These are phyloP conservation scores for Sciaenops ocellatus DNA, from an alignment of 2,797 vertebrate genomes.

Conservation along the genomic window DNA sequence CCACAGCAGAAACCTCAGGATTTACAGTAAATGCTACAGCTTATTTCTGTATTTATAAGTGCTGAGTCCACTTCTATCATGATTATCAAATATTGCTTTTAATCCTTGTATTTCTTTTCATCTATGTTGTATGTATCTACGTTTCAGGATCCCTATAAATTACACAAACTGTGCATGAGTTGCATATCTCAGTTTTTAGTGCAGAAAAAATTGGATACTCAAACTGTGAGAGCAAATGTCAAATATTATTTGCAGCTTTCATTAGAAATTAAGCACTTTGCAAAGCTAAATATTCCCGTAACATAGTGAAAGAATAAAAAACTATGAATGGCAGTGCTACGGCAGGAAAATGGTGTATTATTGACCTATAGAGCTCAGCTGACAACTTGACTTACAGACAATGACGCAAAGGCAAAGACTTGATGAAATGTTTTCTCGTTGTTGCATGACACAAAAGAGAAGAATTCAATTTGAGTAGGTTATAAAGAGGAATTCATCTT, in stretches of 20 bases:
- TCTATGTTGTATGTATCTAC: not conserved
- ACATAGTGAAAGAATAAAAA: not conserved
- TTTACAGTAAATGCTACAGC: constrained; percentile 12
- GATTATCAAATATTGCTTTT: constrained; percentile 5
- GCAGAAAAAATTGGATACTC: not conserved
- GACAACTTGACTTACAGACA: constrained; percentile 54
- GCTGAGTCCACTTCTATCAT: not conserved
- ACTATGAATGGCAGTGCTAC: not conserved
- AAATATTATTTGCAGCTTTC: not conserved
- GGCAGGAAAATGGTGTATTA: constrained; percentile 21
- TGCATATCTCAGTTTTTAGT: not conserved
- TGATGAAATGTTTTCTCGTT: constrained; percentile 58
- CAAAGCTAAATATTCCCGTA: not conserved
- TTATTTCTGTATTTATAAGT: constrained; percentile 2
- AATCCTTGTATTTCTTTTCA: not conserved
- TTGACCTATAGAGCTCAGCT: constrained; percentile 39
- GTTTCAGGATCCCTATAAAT: not conserved
- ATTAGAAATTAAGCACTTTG: not conserved
- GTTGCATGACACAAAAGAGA: constrained; percentile 52
- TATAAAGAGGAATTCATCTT: constrained; percentile 48
- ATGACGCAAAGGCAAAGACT: constrained; percentile 38
- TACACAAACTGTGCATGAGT: not conserved
- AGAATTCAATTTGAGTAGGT: constrained; percentile 59
- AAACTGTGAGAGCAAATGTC: not conserved
- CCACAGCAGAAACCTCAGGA: constrained; percentile 1